phyloP scores from a whole-genome alignment of 1,140 invertebrate species.

The Holcopasites calliopsidis region DNA sequence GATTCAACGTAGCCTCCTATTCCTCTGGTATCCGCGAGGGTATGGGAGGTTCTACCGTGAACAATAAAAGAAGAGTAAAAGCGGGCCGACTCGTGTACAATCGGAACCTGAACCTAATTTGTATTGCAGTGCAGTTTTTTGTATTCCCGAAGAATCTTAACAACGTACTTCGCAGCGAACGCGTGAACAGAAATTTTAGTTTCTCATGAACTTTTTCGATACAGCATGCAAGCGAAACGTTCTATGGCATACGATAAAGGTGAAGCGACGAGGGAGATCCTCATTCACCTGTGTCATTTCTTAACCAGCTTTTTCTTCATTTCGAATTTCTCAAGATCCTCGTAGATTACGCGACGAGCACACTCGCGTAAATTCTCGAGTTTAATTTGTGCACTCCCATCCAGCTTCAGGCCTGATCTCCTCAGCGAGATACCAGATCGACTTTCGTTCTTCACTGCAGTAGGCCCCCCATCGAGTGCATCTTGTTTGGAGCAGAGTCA shows the following conservation, averaged over 20 bases:
- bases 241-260: neutral
- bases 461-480: constrained; percentile 58
- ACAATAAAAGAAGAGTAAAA: constrained; percentile 56
- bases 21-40: constrained; percentile 42
- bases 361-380: constrained; percentile 11
- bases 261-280: neutral
- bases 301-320: no score
- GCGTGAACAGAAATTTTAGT: constrained; percentile 37
- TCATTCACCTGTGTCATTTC: no score
- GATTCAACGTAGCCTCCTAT: constrained; percentile 50
- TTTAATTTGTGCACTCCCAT: constrained; percentile 5
- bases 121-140: constrained; percentile 22
- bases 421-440: constrained; percentile 23
- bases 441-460: constrained; percentile 50
- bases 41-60: constrained; percentile 28
- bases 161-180: constrained; percentile 28
- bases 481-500: constrained; percentile 62
- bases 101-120: constrained; percentile 60
- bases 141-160: constrained; percentile 31
- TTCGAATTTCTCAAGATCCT: neutral
- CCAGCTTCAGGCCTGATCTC: neutral
- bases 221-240: no score
- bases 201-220: neutral
- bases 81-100: constrained; percentile 41
- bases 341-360: neutral